Base-by-base conservation (phyloP, 2,888 invertebrate species). In the Aromia moschata region DNA sequence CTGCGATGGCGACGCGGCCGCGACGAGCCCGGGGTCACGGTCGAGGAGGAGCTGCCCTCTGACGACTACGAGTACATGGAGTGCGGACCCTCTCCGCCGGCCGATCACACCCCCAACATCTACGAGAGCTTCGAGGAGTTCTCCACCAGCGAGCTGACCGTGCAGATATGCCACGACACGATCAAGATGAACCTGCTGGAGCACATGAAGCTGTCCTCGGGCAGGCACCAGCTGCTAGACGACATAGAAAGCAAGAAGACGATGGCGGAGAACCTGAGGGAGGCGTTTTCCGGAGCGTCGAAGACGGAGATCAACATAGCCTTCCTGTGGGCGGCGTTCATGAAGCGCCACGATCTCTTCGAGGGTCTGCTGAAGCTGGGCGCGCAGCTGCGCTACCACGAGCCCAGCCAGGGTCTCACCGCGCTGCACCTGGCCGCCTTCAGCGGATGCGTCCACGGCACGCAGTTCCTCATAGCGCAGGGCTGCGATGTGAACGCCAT, bases 61-160 rank as follows among this genome's bases (percentile, higher is more conserved):
- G 86, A 85, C 41, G 89, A 89, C 80, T 88, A 89, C 78, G 89
- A 89, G 79, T 90, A 89, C 79, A 89, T 91, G 84, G 90, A 91
- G 78, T 90, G 89, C 71, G 91, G 91, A 56, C 89, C 89, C 33
- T 90, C 91, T 12, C 91, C 91, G 5, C 91, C 91, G 20, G 89
- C 91, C 58, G 92, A 92, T 79, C 90, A 90, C 80, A 90, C 90
- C 40, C 89, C 91, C 68, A 89, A 90, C 77, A 87, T 91, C 83
- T 91, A 91, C 81, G 92, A 92, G 77, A 91, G 89, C 81, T 91
- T 91, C 74, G 89, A 89, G 76, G 89, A 90, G 76, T 81, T 81
- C 53, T 77, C 79, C 12, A 88, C 88, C 43, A 86, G 87, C 67
- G 84, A 87, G 66, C 87, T 89, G 75, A 81, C 89, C 73, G 89